Evolutionary conservation across 2,113 vertebrate species (phyloP).

Genomic region (Corythornis madagascariensis): DNA sequence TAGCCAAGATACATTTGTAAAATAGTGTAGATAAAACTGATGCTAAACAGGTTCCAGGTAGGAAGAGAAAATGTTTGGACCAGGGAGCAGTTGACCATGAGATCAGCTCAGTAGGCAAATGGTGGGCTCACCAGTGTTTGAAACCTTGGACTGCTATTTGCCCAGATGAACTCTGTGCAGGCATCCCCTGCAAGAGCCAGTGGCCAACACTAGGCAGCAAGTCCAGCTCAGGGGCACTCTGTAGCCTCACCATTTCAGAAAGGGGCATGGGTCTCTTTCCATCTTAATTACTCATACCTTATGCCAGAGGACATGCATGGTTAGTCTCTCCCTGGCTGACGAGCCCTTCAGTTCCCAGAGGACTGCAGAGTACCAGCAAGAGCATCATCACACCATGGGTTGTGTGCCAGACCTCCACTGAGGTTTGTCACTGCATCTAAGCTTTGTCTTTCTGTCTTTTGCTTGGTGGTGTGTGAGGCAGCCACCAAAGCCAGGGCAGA

Average conservation of each 20-base stretch:
- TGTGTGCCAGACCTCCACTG: background rate
- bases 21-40: background rate
- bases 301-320: fast-evolving
- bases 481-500: background rate
- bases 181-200: background rate
- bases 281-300: background rate
- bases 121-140: background rate
- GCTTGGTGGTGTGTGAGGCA: background rate
- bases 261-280: background rate
- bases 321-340: background rate
- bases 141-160: background rate
- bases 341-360: background rate
- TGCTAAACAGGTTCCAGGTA: background rate
- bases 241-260: fast-evolving
- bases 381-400: fast-evolving
- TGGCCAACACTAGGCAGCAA: background rate
- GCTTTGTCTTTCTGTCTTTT: background rate
- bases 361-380: background rate
- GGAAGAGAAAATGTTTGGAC: background rate
- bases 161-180: background rate
- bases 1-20: background rate
- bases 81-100: background rate
- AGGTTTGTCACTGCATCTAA: background rate
- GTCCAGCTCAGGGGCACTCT: background rate
- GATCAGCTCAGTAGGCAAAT: background rate